Evolutionary conservation across 2,797 vertebrate genomes (phyloP).

Genomic region (Manis pentadactyla): DNA sequence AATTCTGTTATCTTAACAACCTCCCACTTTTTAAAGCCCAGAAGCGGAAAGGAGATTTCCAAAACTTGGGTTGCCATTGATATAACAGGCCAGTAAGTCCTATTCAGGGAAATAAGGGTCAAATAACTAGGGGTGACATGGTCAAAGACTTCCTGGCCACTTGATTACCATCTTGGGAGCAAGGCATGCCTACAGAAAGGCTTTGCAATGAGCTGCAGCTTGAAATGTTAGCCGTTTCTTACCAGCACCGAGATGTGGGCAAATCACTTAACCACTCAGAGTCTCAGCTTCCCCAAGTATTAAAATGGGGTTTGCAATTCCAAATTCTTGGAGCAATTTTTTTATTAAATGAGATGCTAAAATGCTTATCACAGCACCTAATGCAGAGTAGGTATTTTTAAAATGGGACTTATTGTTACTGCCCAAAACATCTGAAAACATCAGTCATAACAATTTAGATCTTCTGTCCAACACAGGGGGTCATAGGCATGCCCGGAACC

Average conservation of each 20-base stretch:
- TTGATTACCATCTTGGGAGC: neutral
- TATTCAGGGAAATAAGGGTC: neutral
- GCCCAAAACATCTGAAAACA: neutral
- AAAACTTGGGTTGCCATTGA: neutral
- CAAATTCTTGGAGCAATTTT: slow-evolving; percentile 6
- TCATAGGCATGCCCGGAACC: neutral
- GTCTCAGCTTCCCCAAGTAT: neutral
- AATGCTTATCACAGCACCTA: neutral
- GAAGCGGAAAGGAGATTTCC: neutral
- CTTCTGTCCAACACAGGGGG: neutral
- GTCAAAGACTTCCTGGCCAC: neutral
- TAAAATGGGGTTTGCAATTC: neutral
- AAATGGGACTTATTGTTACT: neutral
- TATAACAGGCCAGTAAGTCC: neutral
- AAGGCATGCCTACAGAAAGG: neutral
- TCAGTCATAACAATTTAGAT: neutral
- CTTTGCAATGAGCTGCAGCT: neutral
- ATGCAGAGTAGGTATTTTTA: neutral
- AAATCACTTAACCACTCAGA: neutral
- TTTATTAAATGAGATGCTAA: slow-evolving; percentile 49
- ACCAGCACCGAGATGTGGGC: neutral
- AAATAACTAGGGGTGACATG: neutral
- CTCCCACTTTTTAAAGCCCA: neutral
- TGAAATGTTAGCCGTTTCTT: neutral
- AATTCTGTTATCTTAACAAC: neutral